These are phyloP conservation scores for Diuraphis noxia DNA, from an alignment of 1,140 invertebrate genomes.

Conservation along the genomic window DNA sequence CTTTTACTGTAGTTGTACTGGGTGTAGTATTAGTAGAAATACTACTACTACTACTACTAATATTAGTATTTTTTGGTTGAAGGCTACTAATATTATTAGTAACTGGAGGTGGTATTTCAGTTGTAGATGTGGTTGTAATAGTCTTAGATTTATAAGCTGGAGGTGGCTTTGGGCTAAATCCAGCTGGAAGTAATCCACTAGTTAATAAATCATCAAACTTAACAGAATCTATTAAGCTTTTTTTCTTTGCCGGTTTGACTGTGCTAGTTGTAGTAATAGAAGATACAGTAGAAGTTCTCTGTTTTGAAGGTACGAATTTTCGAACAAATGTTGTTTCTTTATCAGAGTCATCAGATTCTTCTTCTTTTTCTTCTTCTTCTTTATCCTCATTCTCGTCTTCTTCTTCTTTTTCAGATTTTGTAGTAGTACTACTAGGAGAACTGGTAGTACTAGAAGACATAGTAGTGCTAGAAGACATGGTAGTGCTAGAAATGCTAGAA, in stretches of 20 bases:
- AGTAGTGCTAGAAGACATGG: slow-evolving; percentile 56
- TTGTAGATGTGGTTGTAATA: slow-evolving; percentile 54
- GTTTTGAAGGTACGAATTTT: slow-evolving; percentile 69
- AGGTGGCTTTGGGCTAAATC: slow-evolving; percentile 67
- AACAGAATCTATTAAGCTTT: slow-evolving; percentile 63
- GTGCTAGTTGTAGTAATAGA: slow-evolving; percentile 61
- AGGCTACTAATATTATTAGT: neutral
- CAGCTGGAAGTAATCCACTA: slow-evolving; percentile 65
- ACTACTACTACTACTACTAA: slow-evolving; percentile 54
- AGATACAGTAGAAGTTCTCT: slow-evolving; percentile 61
- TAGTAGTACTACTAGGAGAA: slow-evolving; percentile 50
- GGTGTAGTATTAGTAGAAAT: slow-evolving; percentile 68
- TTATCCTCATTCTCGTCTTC: slow-evolving; percentile 62
- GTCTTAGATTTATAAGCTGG: slow-evolving; percentile 62
- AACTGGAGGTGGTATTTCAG: slow-evolving; percentile 29
- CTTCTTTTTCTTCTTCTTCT: slow-evolving; percentile 12
- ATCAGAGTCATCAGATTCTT: slow-evolving; percentile 59
- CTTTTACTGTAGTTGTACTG: slow-evolving; percentile 64
- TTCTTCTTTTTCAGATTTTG: slow-evolving; percentile 57
- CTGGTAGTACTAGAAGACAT: slow-evolving; percentile 55
- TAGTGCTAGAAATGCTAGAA: slow-evolving; percentile 56
- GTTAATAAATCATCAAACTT: slow-evolving; percentile 65
- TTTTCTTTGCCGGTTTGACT: slow-evolving; percentile 56
- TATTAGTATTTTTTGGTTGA: neutral
- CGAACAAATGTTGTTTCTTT: slow-evolving; percentile 62